Conservation (phyloP, 2,888 invertebrate species). For the Synergus itoensis region DNA sequence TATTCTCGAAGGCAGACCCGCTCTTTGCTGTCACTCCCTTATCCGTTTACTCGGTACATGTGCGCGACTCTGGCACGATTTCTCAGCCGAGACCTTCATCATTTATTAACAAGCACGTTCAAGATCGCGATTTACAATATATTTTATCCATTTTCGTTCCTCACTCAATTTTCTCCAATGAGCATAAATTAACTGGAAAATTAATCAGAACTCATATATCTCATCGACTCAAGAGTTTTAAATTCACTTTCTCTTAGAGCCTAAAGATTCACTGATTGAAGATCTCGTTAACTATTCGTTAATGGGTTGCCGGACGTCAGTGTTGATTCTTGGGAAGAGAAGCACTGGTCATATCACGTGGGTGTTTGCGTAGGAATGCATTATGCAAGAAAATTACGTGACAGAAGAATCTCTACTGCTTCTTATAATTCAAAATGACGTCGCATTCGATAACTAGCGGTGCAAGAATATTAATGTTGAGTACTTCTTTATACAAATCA, state of each 20-base stretch:
- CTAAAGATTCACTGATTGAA: not conserved
- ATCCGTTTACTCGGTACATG: slow-evolving; percentile 57
- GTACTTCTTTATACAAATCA: not conserved
- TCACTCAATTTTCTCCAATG: not conserved
- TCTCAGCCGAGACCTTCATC: slow-evolving; percentile 3
- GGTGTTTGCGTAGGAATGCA: slow-evolving; percentile 30
- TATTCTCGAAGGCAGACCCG: slow-evolving; percentile 66
- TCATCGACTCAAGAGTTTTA: not conserved
- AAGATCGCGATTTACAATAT: not conserved
- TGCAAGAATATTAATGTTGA: slow-evolving; percentile 22
- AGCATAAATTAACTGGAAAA: not conserved
- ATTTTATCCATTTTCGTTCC: not conserved
- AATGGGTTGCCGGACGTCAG: slow-evolving; percentile 6
- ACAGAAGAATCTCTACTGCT: slow-evolving; percentile 17
- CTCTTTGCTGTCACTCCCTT: slow-evolving; percentile 61
- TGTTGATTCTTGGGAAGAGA: slow-evolving; percentile 1
- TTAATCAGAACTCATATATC: not conserved
- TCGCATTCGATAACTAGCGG: not conserved
- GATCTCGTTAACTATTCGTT: slow-evolving; percentile 10
- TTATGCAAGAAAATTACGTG: slow-evolving; percentile 30
- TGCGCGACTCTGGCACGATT: slow-evolving; percentile 41
- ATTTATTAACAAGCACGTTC: not conserved
- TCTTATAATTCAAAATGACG: slow-evolving; percentile 22
- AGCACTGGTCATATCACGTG: not conserved
- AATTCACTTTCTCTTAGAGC: not conserved